phyloP scores from a whole-genome alignment of 2,113 vertebrate species.

The Paradisaea rubra region DNA sequence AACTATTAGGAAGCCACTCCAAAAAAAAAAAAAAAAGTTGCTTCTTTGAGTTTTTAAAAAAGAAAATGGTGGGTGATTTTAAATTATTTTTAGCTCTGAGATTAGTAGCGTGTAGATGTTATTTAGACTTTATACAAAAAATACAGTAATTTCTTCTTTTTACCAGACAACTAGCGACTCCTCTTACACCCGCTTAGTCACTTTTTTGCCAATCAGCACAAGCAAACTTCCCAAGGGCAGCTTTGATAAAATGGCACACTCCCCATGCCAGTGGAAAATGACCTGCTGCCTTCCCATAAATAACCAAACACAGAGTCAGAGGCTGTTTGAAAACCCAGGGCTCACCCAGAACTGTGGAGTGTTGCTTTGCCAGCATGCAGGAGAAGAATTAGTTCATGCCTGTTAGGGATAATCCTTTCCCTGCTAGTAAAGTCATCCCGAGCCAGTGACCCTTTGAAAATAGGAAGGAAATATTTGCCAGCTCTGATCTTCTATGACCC shows the following conservation, averaged over 20 bases:
- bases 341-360: neutral
- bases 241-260: neutral
- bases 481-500: neutral
- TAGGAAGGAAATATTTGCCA: neutral
- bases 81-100: constrained; percentile 26
- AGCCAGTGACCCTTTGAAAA: neutral
- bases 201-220: neutral
- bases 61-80: neutral
- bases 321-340: neutral
- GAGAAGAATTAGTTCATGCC: neutral
- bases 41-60: neutral
- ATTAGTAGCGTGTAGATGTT: neutral
- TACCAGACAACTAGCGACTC: neutral
- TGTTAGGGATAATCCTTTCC: neutral
- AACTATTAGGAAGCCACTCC: neutral
- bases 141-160: neutral
- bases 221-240: neutral
- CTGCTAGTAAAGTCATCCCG: neutral
- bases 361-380: neutral
- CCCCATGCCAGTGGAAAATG: neutral
- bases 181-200: constrained; percentile 11
- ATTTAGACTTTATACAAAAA: neutral
- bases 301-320: neutral
- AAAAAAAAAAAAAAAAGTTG: neutral
- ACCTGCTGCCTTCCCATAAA: neutral